These are phyloP conservation scores for Apotomis turbidana DNA, from an alignment of 2,888 invertebrate genomes.

Conservation along the genomic window DNA sequence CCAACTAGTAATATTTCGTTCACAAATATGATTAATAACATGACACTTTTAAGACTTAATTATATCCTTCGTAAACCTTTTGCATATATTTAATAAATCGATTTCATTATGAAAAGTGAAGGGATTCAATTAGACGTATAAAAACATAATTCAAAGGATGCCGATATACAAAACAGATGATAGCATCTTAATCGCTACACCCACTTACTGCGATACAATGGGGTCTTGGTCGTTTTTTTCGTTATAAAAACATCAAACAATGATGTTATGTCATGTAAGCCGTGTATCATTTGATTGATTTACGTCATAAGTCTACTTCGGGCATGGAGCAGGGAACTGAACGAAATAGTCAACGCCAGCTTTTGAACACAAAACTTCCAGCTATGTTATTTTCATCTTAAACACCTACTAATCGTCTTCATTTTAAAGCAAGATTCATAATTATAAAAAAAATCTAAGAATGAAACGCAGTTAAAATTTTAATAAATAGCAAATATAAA, in stretches of 20 bases:
- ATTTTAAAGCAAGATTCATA: too few relatives aligned
- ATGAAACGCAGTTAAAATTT: too few relatives aligned
- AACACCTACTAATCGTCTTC: too few relatives aligned
- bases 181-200: constrained; percentile 72
- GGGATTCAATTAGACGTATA: constrained; percentile 49
- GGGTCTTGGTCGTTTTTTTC: constrained; percentile 56
- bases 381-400: too few relatives aligned
- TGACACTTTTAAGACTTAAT: constrained; percentile 6
- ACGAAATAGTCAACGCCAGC: neutral
- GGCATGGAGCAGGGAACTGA: constrained; percentile 41
- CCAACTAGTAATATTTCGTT: neutral
- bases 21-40: neutral
- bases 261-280: constrained; percentile 73
- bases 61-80: constrained; percentile 9
- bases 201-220: constrained; percentile 65
- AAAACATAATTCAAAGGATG: constrained; percentile 61
- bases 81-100: constrained; percentile 24
- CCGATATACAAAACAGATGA: constrained; percentile 65
- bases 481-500: too few relatives aligned
- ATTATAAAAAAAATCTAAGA: too few relatives aligned
- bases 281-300: constrained; percentile 70
- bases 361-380: neutral
- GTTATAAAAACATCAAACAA: constrained; percentile 65
- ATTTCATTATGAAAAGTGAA: constrained; percentile 27
- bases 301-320: constrained; percentile 57